A percentile compares a stretch with the other conserved stretches of the same genome.
phyloP scores from a whole-genome alignment of 2,888 invertebrate genomes.

The Dinocampus coccinellae region DNA sequence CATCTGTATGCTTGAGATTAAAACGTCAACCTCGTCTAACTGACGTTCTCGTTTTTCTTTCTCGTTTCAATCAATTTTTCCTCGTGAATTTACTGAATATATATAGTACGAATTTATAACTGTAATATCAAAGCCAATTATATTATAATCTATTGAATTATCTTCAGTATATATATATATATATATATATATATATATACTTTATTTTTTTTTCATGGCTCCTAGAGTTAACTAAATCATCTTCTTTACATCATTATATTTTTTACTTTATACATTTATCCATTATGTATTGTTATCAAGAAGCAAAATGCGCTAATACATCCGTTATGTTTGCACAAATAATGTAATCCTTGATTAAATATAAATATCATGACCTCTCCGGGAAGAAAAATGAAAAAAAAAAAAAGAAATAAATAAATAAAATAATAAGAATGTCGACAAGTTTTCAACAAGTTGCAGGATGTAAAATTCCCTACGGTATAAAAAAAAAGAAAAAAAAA shows the following conservation, averaged over 20 bases:
- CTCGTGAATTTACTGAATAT: background rate
- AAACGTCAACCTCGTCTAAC: constrained; percentile 63
- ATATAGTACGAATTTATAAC: background rate
- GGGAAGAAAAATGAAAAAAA: background rate
- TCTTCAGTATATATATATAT: background rate
- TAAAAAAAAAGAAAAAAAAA: background rate
- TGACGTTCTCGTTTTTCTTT: constrained; percentile 25
- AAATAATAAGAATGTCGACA: no score
- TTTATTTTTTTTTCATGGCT: background rate
- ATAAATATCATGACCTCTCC: background rate
- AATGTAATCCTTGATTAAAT: background rate
- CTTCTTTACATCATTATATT: background rate
- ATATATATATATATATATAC: no score
- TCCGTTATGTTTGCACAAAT: background rate
- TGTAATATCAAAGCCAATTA: background rate
- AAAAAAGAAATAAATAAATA: background rate
- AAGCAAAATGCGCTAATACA: background rate
- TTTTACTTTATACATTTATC: constrained; percentile 5
- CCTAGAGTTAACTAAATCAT: background rate
- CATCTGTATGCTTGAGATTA: constrained; percentile 67
- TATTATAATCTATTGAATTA: background rate
- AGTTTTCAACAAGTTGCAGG: background rate
- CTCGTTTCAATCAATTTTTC: constrained; percentile 22
- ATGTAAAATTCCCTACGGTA: background rate
- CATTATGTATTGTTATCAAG: background rate